These are phyloP conservation scores for Dendrolimus punctatus DNA, from an alignment of 1,140 invertebrate species.

Conservation along the genomic window DNA sequence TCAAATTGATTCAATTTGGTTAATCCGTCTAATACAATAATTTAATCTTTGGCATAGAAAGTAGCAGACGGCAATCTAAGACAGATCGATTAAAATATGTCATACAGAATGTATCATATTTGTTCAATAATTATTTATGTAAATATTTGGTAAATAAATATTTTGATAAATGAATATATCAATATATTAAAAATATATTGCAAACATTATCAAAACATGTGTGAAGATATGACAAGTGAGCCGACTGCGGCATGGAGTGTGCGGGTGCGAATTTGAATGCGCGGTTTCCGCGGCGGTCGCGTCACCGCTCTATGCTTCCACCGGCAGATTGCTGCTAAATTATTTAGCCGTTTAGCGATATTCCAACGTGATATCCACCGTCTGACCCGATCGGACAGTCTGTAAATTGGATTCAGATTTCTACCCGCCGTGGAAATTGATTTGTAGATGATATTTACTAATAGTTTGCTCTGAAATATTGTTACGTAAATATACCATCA, in stretches of 20 bases:
- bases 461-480: slow-evolving; percentile 9
- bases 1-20: no score
- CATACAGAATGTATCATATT: no score
- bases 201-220: no score
- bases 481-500: slow-evolving; percentile 4
- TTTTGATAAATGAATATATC: no score
- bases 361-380: slow-evolving; percentile 60
- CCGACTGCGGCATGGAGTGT: background rate
- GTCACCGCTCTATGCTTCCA: slow-evolving; percentile 18
- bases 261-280: slow-evolving; percentile 7
- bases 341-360: slow-evolving; percentile 70
- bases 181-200: no score
- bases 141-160: no score
- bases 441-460: slow-evolving; percentile 67
- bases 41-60: no score
- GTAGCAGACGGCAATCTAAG: no score
- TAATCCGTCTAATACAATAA: no score
- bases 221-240: slow-evolving; percentile 4
- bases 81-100: no score
- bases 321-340: slow-evolving; percentile 64
- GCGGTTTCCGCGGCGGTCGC: slow-evolving; percentile 14
- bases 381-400: slow-evolving; percentile 59
- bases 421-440: slow-evolving; percentile 62
- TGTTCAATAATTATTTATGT: no score
- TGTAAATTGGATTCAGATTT: slow-evolving; percentile 71